Evolutionary conservation across 2,113 vertebrate genomes (phyloP).

Genomic region (Microcebus murinus): DNA sequence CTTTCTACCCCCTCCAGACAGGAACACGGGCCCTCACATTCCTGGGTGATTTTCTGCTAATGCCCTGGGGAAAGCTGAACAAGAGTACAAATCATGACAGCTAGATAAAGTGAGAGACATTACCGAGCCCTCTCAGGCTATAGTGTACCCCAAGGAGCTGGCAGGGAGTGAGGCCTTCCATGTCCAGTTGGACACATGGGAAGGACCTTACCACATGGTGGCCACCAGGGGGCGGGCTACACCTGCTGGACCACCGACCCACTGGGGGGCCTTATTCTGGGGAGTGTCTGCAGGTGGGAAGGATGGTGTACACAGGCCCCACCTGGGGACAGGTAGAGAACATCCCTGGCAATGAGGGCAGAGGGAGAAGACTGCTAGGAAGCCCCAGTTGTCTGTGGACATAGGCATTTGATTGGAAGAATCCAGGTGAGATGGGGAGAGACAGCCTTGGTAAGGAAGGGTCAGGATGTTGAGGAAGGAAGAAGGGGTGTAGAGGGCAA

Average conservation of each 20-base stretch:
- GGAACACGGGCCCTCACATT: background rate
- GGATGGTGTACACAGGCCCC: background rate
- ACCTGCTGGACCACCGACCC: constrained; percentile 1
- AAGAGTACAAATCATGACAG: background rate
- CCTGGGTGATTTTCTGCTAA: background rate
- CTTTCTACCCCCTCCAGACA: background rate
- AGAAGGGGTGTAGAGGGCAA: background rate
- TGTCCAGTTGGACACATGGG: too few relatives aligned
- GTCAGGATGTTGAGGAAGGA: background rate
- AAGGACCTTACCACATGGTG: background rate
- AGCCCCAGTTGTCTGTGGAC: background rate
- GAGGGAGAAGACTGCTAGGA: background rate
- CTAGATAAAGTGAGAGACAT: background rate
- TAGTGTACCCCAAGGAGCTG: background rate
- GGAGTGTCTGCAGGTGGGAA: background rate
- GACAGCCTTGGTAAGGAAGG: background rate
- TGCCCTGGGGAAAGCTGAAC: background rate
- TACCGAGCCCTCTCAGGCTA: background rate
- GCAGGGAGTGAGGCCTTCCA: background rate
- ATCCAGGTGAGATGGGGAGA: background rate
- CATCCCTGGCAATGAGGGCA: background rate
- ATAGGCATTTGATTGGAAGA: background rate
- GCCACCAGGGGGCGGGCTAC: constrained; percentile 68
- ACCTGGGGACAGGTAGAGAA: background rate
- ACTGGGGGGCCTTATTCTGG: background rate